Evolutionary conservation across 2,113 vertebrate species (phyloP), one percentile per base, ranked within the genome.

Genomic region (Rhinogobius similis): DNA sequence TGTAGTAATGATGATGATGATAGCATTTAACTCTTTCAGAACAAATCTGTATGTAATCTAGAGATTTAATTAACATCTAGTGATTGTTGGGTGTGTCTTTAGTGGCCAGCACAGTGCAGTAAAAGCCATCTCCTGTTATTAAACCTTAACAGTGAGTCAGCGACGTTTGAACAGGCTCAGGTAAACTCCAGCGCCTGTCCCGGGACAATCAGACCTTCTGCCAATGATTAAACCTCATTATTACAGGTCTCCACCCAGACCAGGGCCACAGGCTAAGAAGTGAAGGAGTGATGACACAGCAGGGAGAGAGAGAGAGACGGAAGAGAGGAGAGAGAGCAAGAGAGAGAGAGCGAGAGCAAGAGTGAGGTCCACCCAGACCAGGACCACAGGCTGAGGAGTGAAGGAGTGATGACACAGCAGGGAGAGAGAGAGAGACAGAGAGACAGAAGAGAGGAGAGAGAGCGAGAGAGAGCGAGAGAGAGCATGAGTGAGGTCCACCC

Each of bases 171-270:
- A 62, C 55, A 58, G 14, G 26, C 10, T 9, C 53, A 64, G 50
- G 65, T 78, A 70, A 86, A 82, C 72, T 77, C 39, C 1, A 43
- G 63, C 72, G 50, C 43, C 68, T 27, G 67, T 36, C 27, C 39
- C 59, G 23, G 32, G 26, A 44, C 69, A 38, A 23, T 4, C 64
- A 27, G 4, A 36, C 11, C 24, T n/a, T 70, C 24, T n/a, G 76
- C 32, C 53, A 62, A 82, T 70, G 61, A 78, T 78, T 76, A 71
- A 78, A 73, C 59, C 74, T 76, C 43, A 81, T 68, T 70, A 68
- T 50, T 24, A 1, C 1, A 66, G 12, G 32, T 21, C 36, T 12
- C 58, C 58, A 16, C 38, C 41, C 1, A 13, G 43, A 71, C 3
- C 58, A 38, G 53, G 66, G 44, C 32, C 32, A 36, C 32, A 36